Percentiles rank a stretch among this genome's conserved stretches.
Conservation (phyloP, 2,113 vertebrate genomes). For the Eonycteris spelaea region DNA sequence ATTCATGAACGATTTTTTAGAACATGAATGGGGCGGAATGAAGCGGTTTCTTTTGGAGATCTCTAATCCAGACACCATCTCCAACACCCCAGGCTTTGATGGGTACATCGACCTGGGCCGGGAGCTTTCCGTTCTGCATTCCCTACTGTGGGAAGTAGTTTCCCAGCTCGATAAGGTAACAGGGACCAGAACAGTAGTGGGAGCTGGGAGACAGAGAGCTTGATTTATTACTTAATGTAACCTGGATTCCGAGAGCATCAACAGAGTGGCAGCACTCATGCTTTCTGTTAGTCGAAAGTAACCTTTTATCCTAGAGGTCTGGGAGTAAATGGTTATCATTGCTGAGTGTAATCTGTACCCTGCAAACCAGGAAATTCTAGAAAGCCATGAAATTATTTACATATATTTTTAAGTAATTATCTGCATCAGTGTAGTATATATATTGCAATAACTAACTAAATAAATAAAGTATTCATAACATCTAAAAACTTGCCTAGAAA, state of each 20-base stretch:
- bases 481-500: conserved; percentile 45
- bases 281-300: background rate
- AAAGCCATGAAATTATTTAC: background rate
- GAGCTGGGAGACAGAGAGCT: background rate
- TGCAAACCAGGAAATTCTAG: conserved; percentile 6
- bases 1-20: conserved; percentile 98
- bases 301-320: background rate
- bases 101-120: conserved; percentile 96
- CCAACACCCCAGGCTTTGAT: conserved; percentile 93
- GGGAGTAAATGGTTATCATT: conserved; percentile 1
- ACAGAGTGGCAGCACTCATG: background rate
- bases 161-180: conserved; percentile 97
- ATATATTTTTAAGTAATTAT: conserved; percentile 29
- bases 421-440: background rate
- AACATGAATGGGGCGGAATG: conserved; percentile 97
- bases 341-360: background rate
- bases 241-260: conserved; percentile 15
- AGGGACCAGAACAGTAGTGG: conserved; percentile 24
- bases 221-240: background rate
- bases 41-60: conserved; percentile 96
- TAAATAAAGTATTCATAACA: background rate
- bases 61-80: conserved; percentile 93
- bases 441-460: background rate
- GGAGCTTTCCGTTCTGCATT: conserved; percentile 95
- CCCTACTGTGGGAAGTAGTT: conserved; percentile 95